Base-by-base conservation (phyloP, 2,797 vertebrate genomes). In the Poecilia picta region DNA sequence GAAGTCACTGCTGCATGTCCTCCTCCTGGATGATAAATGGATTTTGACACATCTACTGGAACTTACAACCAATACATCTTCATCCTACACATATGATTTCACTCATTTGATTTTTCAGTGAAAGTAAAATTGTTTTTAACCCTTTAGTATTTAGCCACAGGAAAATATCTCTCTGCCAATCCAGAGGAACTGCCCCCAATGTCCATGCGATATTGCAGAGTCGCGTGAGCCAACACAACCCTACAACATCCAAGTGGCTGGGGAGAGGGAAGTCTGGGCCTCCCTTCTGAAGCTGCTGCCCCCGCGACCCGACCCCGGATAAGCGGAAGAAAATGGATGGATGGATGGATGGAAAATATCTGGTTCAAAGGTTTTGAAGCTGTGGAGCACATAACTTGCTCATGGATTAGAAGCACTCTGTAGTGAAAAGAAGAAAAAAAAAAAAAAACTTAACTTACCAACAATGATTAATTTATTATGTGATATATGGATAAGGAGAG, bases 1-100 rank as follows among this genome's bases (percentile, higher is more conserved):
- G 90, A 92, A 94, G 89, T 91, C 84, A 91, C 86, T 20, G 31
- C 84, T 81, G 82, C 87, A 73, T 91, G 90, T 92, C 85, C 83
- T 90, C 81, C 81, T 77, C 46, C 70, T 23, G 73, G 76, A 86
- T 83, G 28, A 85, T 85, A 82, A 85, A 89, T 82, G 80, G 66
- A 81, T 81, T 81, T 79, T 78, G 76, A 89, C 72, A 82, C 78
- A 83, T 91, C 84, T 87, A 85, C 6, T 72, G 57, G 0, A 45
- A 20, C 72, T 86, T 78, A 82, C 53, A 83, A 87, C 31, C 76
- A 55, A 81, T 72, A 76, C 55, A 76, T 76, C 8, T 74, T 46
- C 47, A 57, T 33, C 41, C 12, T 28, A 46, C 41, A 46, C 62
- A 33, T 20, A 55, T 31, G n/a, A 49, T 20, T 28, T 5, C 18